phyloP scores from a whole-genome alignment of 1,140 invertebrate genomes.

The Mamestra configurata region DNA sequence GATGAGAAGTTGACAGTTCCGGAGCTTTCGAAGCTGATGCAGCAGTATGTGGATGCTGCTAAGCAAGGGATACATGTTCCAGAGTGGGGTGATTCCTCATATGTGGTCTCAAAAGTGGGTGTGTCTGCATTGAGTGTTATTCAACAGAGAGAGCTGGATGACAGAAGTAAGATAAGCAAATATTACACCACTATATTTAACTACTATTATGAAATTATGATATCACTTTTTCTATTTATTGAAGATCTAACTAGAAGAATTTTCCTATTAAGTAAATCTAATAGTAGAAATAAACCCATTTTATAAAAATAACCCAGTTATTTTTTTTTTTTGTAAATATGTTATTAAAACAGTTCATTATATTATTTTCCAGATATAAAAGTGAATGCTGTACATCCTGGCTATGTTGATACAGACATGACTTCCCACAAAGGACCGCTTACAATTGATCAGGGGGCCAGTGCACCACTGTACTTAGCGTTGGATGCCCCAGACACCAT shows the following conservation, averaged over 20 bases:
- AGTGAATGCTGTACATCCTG: conserved; percentile 16
- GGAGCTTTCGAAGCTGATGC: not conserved
- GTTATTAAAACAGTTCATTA: not conserved
- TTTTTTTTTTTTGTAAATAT: too few species aligned
- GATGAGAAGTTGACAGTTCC: not conserved
- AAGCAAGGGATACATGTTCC: not conserved
- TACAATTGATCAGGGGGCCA: not conserved
- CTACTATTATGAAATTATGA: too few species aligned
- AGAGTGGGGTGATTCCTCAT: not conserved
- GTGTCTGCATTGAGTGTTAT: too few species aligned
- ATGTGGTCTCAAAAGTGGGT: not conserved
- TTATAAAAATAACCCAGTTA: too few species aligned
- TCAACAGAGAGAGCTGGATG: too few species aligned
- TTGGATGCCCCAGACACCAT: not conserved
- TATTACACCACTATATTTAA: too few species aligned
- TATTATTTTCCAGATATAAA: not conserved
- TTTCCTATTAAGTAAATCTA: too few species aligned
- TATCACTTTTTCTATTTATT: too few species aligned
- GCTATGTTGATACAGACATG: conserved; percentile 1
- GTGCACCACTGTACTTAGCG: not conserved
- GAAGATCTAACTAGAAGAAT: too few species aligned
- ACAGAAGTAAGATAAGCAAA: too few species aligned
- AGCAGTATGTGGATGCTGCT: not conserved
- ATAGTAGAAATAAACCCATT: too few species aligned
- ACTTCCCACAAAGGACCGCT: not conserved